Conservation (phyloP, 2,797 vertebrate species). For the Rhinophrynus dorsalis region DNA sequence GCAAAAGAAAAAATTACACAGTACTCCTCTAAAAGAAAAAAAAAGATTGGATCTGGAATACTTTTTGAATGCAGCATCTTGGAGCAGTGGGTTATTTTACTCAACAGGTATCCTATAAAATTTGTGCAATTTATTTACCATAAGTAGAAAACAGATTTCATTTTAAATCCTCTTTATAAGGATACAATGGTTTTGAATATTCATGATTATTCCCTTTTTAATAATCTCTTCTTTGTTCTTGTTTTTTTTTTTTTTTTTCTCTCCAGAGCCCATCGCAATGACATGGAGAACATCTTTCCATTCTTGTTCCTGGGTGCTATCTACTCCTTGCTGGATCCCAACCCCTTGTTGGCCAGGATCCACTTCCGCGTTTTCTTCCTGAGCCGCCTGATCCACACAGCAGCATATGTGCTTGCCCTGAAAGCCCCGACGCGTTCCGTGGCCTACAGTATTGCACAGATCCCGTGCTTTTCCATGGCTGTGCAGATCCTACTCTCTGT, state of each 20-base stretch:
- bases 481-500: slow-evolving; percentile 81
- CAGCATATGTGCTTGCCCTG: slow-evolving; percentile 81
- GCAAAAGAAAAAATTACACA: too few relatives aligned
- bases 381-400: slow-evolving; percentile 79
- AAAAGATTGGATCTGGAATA: too few relatives aligned
- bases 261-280: slow-evolving; percentile 84
- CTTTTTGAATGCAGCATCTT: too few relatives aligned
- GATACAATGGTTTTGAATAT: too few relatives aligned
- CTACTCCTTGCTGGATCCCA: slow-evolving; percentile 83
- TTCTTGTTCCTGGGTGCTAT: slow-evolving; percentile 91
- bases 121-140: too few relatives aligned
- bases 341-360: slow-evolving; percentile 69
- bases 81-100: too few relatives aligned
- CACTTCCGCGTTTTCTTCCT: slow-evolving; percentile 87
- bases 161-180: too few relatives aligned
- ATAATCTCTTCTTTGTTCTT: too few relatives aligned
- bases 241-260: slow-evolving; percentile 12
- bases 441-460: slow-evolving; percentile 82
- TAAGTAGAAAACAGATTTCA: too few relatives aligned
- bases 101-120: too few relatives aligned
- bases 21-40: too few relatives aligned
- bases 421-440: slow-evolving; percentile 82
- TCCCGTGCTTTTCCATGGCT: slow-evolving; percentile 90
- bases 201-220: too few relatives aligned
- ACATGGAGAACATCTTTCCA: slow-evolving; percentile 92